Evolutionary conservation across 2,113 vertebrate genomes (phyloP), one percentile per base, ranked within the genome.

Genomic region (Triplophysa dalaica): DNA sequence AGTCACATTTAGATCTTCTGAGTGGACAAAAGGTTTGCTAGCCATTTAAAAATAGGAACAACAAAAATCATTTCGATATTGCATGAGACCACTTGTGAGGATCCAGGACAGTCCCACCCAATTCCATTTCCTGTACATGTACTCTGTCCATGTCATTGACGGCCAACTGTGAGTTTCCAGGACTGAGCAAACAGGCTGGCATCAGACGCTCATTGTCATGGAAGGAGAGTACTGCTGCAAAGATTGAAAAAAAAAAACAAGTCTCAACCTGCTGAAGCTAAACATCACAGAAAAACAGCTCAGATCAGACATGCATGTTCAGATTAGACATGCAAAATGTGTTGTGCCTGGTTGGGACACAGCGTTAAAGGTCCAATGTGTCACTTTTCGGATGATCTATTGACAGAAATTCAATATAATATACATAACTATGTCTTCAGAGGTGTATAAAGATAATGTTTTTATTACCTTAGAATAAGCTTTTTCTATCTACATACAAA

Each of bases 201-300:
- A 91, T 98, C 96, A 99, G 95, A 99, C 98, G 80, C 97, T 99
- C 97, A 99, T 99, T 90, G 97, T 99, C 98, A 99, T 99, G 94
- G 97, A 98, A 88, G 97, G 96, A 92, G 97, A 99, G 92, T 99
- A 99, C 96, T 99, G 89, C 7, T 85, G 80, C 85, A 92, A 84
- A 87, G 85, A 87, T 68, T 67, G 56, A 81, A 83, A 86, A 84
- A 84, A 12, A 19, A 80, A 90, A 82, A 86, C 78, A 83, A 79
- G 68, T 91, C 83, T 58, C n/a, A 58, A 58, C 19, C 19, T 58
- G 50, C 50, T 52, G 54, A 21, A 58, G 19, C 8, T n/a, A 58
- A 58, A 58, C 19, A 17, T 6, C 50, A 54, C 6, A 16, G 19
- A n/a, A 17, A 58, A 10, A 21, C 19, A 58, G 10, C 8, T 38